Base-by-base conservation (phyloP, 2,888 invertebrate genomes). In the Matsumyia berberina region DNA sequence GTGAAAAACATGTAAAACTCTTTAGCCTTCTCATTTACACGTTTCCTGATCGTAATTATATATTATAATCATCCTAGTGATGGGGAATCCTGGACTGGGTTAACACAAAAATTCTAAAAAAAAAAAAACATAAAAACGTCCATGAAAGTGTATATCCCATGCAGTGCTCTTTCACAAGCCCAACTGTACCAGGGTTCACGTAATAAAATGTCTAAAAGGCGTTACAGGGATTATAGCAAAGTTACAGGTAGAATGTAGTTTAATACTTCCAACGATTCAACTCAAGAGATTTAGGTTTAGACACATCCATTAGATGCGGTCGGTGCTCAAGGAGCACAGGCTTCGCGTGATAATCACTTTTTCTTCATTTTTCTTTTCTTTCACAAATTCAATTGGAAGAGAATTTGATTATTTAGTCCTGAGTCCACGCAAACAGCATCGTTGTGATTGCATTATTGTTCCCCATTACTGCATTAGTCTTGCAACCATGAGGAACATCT, bases 11-110 rank as follows among this genome's bases (percentile, higher is more conserved):
- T 73, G 82, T 8, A 78, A 83, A 78, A 67, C 67, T 73, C 72
- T 60, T 83, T 83, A 83, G 66, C 39, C 55, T 29, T 49, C 67
- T 77, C 77, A 67, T 77, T 72, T 37, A 72, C 60, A 77, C 60
- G 70, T 60, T 77, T 83, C 77, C 78, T 73, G 67, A 55, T 42
- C 53, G 62, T 55, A 73, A 72, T 82, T 82, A 82, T 69, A 42
- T 33, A 15, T 57, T 77, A 29, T 77, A 51, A 69, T 44, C 49
- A 51, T 24, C 44, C 31, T 11, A 49, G 19, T n/a, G 31, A 15
- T 51, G 24, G 24, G n/a, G 49, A 46, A 57, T 33, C 64, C 73
- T 74, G 53, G 37, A 66, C 46, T 46, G n/a, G n/a, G 29, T 42
- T 29, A 8, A 49, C 46, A 55, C 29, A 15, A 46, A 44, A 58